Evolutionary conservation across 2,797 vertebrate genomes (phyloP).

Genomic region (Bradypodion pumilum): DNA sequence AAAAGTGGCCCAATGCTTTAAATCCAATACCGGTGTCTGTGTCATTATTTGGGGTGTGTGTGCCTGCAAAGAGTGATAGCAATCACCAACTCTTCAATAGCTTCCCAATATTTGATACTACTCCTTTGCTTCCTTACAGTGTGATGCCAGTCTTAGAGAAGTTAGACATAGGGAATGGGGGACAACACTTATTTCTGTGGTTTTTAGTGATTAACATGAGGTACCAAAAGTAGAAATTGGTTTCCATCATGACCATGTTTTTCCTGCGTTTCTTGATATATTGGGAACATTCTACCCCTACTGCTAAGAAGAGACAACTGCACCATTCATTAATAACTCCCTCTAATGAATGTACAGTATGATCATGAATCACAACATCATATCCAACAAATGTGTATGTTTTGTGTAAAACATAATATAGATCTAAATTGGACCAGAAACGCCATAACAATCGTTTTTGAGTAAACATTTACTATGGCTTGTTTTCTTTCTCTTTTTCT

Average conservation of each 20-base stretch:
- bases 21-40: no score
- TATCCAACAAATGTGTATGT: background rate
- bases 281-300: background rate
- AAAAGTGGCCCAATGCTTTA: no score
- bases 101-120: background rate
- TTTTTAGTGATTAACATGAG: background rate
- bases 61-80: no score
- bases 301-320: background rate
- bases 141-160: no score
- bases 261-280: background rate
- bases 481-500: background rate
- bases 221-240: background rate
- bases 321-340: background rate
- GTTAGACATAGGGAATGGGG: no score
- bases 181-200: background rate
- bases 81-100: background rate
- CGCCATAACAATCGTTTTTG: background rate
- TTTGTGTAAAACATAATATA: background rate
- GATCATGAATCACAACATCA: background rate
- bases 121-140: background rate
- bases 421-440: background rate
- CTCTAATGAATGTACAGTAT: background rate
- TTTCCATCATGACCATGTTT: background rate
- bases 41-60: no score
- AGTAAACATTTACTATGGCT: background rate